Base-by-base conservation (phyloP, 2,113 vertebrate species). In the Chaenogobius annularis region DNA sequence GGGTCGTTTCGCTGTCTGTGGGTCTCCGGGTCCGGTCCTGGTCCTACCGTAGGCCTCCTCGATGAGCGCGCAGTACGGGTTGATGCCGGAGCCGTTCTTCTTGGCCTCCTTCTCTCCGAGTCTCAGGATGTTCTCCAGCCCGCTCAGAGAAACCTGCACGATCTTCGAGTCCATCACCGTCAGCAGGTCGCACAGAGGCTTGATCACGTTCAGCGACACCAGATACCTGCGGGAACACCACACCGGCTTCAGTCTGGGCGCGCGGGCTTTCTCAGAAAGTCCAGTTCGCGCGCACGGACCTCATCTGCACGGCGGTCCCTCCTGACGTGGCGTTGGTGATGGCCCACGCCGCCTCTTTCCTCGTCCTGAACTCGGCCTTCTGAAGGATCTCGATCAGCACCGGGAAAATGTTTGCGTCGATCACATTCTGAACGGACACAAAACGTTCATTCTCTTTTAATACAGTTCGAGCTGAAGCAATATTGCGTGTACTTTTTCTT, bases 141-240 rank as follows among this genome's bases (percentile, higher is more conserved):
- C 95, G 77, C 96, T 96, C 80, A 97, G 93, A 76, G 96, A 94
- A 80, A 97, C 96, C 82, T 97, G 96, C 55, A 97, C 95, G 81
- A 97, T 96, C 91, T 96, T 97, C 37, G 95, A 95, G 88, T 97
- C 95, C 95, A 96, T 96, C 80, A 96, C 96, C 22, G 95, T 97
- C 87, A 97, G 92, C 68, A 97, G 93, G 86, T 97, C 95, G 91
- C 96, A 96, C 73, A 96, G 95, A 72, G 95, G 96, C 85, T 97
- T 97, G 81, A 96, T 96, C 75, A 95, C 95, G 83, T 94, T 95
- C 56, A 96, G 90, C 67, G 95, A 95, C 79, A 97, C 96, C 87
- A 97, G 91, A 85, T 96, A 96, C 88, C 96, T 97, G 91, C 0
- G 61, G 55, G 11, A 7, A 68, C 23, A 54, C 0, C 11, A 48